These are phyloP conservation scores for Drosophila pallidifrons DNA, from an alignment of 1,140 invertebrate genomes.

Conservation along the genomic window DNA sequence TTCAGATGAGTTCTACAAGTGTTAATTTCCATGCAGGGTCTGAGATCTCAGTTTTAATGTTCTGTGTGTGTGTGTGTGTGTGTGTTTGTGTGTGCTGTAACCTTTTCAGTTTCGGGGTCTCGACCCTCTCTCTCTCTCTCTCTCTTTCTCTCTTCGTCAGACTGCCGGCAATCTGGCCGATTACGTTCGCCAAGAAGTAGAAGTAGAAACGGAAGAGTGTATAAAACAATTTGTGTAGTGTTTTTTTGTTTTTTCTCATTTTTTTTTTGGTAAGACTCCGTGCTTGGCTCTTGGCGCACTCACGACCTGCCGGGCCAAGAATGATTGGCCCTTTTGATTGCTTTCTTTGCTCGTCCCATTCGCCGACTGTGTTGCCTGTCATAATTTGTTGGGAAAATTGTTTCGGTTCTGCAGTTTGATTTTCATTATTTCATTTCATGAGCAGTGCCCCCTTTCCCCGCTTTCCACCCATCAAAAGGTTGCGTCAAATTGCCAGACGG, in stretches of 20 bases:
- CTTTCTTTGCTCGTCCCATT: constrained; percentile 47
- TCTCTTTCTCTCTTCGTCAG: not conserved
- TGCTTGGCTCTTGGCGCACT: constrained; percentile 37
- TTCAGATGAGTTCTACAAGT: constrained; percentile 27
- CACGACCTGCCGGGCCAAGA: constrained; percentile 42
- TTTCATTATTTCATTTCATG: constrained; percentile 48
- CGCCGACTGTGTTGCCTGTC: constrained; percentile 24
- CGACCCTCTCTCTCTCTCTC: not conserved
- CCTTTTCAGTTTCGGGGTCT: constrained; percentile 44
- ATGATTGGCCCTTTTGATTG: constrained; percentile 58
- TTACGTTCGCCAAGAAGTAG: constrained; percentile 22
- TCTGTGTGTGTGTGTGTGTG: not conserved
- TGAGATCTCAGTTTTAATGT: no score
- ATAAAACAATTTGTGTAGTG: constrained; percentile 36
- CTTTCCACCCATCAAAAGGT: constrained; percentile 10
- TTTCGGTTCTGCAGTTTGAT: constrained; percentile 57
- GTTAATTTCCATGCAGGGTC: constrained; percentile 33
- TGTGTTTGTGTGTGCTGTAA: constrained; percentile 36
- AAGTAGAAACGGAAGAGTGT: constrained; percentile 6
- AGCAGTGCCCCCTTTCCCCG: not conserved
- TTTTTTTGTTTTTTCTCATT: constrained; percentile 18
- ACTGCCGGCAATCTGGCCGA: not conserved
- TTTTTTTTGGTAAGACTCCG: constrained; percentile 24
- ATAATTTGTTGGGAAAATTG: constrained; percentile 65
- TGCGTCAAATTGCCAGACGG: constrained; percentile 24